A percentile compares a stretch with the other conserved stretches of the same genome.
Conservation (phyloP, 2,888 invertebrate genomes). For the Lycocerus yunnanus region DNA sequence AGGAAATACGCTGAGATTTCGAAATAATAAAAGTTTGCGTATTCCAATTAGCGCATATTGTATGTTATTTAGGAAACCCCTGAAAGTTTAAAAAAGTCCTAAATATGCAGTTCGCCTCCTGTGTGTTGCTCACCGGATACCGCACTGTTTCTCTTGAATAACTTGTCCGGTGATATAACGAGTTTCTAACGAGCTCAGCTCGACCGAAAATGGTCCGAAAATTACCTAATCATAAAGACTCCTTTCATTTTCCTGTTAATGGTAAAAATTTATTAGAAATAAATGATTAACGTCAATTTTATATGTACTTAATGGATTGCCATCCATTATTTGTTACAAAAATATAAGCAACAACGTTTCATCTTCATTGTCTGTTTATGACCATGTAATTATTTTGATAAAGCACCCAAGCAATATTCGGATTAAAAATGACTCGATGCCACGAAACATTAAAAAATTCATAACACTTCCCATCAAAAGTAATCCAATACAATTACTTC, state of each 20-base stretch:
- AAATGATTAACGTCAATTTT: slow-evolving; percentile 17
- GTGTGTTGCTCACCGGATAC: slow-evolving; percentile 26
- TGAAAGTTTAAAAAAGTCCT: slow-evolving; percentile 28
- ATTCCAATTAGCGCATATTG: not conserved
- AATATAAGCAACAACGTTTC: not conserved
- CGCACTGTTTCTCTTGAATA: slow-evolving; percentile 25
- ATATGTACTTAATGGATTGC: slow-evolving; percentile 14
- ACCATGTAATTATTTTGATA: not conserved
- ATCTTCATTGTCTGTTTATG: not conserved
- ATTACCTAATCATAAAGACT: slow-evolving; percentile 6
- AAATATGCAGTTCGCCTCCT: slow-evolving; percentile 25
- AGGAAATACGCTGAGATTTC: not conserved
- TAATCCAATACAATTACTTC: not conserved
- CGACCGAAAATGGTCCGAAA: slow-evolving; percentile 19
- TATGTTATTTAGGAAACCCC: slow-evolving; percentile 22
- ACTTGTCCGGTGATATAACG: slow-evolving; percentile 24
- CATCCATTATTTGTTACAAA: slow-evolving; percentile 10
- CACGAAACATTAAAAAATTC: not conserved
- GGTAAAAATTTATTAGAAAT: slow-evolving; percentile 12
- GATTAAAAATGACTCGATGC: not conserved
- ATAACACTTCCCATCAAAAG: not conserved
- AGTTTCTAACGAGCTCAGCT: slow-evolving; percentile 29
- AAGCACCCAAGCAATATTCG: not conserved
- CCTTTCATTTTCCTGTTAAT: not conserved
- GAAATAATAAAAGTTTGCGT: not conserved